Conservation (phyloP, 2,888 invertebrate genomes). For the Calephelis perditalis region DNA sequence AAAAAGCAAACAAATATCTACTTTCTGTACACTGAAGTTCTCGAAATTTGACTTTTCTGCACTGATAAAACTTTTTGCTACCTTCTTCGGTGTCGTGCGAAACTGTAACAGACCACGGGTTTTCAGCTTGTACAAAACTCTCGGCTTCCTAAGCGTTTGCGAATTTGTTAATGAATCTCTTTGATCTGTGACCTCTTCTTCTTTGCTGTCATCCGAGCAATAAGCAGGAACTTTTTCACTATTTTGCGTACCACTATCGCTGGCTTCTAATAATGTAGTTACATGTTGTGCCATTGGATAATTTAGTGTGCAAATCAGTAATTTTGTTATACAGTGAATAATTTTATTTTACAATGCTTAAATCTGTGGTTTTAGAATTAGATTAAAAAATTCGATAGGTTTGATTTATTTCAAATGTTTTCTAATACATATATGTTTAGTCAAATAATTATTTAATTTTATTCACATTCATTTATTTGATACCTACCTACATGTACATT, state of each 20-base stretch:
- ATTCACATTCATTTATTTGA: not conserved
- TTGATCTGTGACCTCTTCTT: not conserved
- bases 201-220: not conserved
- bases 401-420: not conserved
- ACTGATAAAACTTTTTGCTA: not conserved
- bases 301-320: constrained; percentile 1
- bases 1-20: not conserved
- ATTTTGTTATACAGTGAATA: not conserved
- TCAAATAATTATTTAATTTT: not conserved
- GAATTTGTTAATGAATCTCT: not conserved
- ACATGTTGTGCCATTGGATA: not conserved
- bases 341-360: constrained; percentile 2
- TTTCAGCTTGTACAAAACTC: not conserved
- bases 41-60: constrained; percentile 1
- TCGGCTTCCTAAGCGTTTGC: not conserved
- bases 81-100: not conserved
- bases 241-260: not conserved
- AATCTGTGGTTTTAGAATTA: no score
- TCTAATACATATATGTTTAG: constrained; percentile 1
- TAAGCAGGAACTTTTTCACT: not conserved
- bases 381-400: not conserved
- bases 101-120: not conserved
- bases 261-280: constrained; percentile 3
- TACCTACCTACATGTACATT: not conserved
- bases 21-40: no score